Conservation (phyloP, 2,797 vertebrate genomes). For the Coilia nasus region DNA sequence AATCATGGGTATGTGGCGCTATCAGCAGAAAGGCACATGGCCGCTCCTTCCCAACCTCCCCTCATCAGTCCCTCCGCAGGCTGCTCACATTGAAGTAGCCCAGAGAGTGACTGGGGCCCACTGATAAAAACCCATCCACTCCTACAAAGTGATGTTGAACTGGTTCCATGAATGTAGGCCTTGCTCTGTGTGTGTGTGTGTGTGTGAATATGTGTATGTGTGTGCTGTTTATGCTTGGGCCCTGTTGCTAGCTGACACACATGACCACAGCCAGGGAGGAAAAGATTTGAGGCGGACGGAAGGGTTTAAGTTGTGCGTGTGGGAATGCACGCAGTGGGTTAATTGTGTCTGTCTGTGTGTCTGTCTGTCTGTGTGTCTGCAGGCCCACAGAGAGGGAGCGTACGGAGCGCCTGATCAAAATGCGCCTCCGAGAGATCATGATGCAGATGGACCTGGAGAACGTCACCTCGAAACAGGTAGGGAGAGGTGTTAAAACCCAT, state of each 20-base stretch:
- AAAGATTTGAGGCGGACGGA: neutral
- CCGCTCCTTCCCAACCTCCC: neutral
- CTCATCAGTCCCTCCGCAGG: neutral
- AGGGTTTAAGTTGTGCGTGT: neutral
- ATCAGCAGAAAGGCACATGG: slow-evolving; percentile 47
- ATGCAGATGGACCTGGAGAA: slow-evolving; percentile 99
- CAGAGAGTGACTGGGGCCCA: slow-evolving; percentile 13
- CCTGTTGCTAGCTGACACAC: slow-evolving; percentile 7
- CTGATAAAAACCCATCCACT: neutral
- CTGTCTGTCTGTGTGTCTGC: slow-evolving; percentile 34
- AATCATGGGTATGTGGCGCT: slow-evolving; percentile 65
- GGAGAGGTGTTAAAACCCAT: slow-evolving; percentile 29
- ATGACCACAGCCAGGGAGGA: neutral
- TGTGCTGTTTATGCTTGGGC: neutral
- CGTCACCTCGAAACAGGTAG: slow-evolving; percentile 95
- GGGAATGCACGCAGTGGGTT: slow-evolving; percentile 30
- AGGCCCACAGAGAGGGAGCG: slow-evolving; percentile 95
- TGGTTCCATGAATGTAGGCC: neutral
- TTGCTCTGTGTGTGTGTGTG: neutral
- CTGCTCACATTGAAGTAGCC: slow-evolving; percentile 18
- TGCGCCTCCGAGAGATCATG: slow-evolving; percentile 94
- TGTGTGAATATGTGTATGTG: no score
- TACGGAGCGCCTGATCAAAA: slow-evolving; percentile 91
- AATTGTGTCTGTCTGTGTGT: slow-evolving; percentile 35
- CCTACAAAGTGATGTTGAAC: slow-evolving; percentile 10